phyloP scores from a whole-genome alignment of 2,888 invertebrate genomes.

The Rapana venosa region DNA sequence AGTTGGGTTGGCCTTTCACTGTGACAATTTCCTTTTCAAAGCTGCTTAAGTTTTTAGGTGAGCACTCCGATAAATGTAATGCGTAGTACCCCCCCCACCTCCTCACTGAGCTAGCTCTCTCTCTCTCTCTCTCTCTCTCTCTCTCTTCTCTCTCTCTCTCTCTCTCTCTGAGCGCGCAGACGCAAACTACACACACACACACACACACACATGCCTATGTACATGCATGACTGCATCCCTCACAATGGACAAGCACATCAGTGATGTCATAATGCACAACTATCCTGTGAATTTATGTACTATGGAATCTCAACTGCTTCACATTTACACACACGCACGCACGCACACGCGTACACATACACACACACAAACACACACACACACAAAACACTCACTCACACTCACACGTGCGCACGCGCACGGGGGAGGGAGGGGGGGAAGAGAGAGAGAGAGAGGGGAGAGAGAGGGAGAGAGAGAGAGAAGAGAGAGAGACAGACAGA shows the following conservation, averaged over 20 bases:
- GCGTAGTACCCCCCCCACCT: not conserved
- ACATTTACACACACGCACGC: not conserved
- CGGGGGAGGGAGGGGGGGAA: not conserved
- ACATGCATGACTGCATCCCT: not conserved
- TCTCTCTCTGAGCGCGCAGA: not conserved
- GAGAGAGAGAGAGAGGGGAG: not conserved
- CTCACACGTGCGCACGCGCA: not conserved
- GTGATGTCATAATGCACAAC: too few relatives aligned
- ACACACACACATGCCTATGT: not conserved
- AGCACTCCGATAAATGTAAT: too few relatives aligned
- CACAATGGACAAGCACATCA: not conserved
- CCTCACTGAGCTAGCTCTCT: not conserved
- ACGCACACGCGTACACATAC: not conserved
- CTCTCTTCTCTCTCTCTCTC: constrained; percentile 1
- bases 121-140: not conserved
- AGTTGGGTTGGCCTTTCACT: too few relatives aligned
- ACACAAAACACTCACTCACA: constrained; percentile 1
- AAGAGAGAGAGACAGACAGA: not conserved
- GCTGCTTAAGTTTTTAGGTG: too few relatives aligned
- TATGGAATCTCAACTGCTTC: too few relatives aligned
- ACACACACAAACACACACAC: not conserved
- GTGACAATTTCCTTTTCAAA: too few relatives aligned
- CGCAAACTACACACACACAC: not conserved
- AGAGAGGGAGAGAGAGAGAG: not conserved
- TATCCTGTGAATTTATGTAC: too few relatives aligned